Evolutionary conservation across 2,888 invertebrate species (phyloP).

Genomic region (Sarcophaga caerulescens): DNA sequence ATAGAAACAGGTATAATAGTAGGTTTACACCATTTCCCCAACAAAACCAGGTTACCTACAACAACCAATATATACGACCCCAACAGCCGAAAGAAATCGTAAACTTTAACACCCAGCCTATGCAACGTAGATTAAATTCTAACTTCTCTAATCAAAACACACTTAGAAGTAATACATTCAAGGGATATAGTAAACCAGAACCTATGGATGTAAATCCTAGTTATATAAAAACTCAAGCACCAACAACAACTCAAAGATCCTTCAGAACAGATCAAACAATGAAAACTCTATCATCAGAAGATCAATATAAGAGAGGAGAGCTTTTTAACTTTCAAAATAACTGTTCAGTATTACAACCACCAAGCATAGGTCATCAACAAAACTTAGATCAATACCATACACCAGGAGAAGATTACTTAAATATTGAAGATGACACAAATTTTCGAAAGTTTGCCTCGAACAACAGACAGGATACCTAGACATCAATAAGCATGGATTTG

Average conservation of each 20-base stretch:
- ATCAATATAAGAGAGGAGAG: background rate
- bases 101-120: background rate
- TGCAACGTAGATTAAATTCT: constrained; percentile 17
- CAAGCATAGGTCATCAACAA: background rate
- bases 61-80: constrained; percentile 19
- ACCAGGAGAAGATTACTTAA: background rate
- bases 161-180: constrained; percentile 18
- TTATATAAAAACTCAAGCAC: constrained; percentile 14
- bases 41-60: background rate
- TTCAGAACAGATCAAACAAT: constrained; percentile 1
- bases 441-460: constrained; percentile 1
- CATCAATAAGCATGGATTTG: too few species aligned
- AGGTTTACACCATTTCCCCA: too few species aligned
- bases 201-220: constrained; percentile 7
- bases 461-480: too few species aligned
- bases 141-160: constrained; percentile 13
- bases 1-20: too few species aligned
- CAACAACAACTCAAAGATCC: constrained; percentile 10
- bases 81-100: background rate
- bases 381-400: background rate
- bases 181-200: background rate
- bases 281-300: background rate
- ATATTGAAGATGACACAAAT: constrained; percentile 3
- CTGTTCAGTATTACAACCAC: background rate
- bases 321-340: too few species aligned